Evolutionary conservation across 2,888 invertebrate species (phyloP), one percentile per base, ranked within the genome.

Genomic region (Tuta absoluta): DNA sequence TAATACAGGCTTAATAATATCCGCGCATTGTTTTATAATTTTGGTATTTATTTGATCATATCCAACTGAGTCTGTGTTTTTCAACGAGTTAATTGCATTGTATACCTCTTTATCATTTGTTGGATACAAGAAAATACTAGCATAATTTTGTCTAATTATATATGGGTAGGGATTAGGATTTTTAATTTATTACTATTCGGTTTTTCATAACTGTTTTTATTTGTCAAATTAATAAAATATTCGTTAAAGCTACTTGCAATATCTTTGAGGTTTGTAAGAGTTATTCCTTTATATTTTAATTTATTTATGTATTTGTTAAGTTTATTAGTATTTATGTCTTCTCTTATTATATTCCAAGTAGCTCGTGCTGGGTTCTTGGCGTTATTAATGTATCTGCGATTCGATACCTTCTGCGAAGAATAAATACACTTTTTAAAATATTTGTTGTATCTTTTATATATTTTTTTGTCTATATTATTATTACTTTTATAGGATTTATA

Each of bases 201-300:
- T 53, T 10, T 53, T 1, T 11, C 11, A 12, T 23, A 11, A 23
- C 5, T 24, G 7, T 12, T 19, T 53, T 12, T 23, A 10, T 4
- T 23, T 53, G 19, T 23, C 21, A 11, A 53, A 53, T 53, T 23
- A 12, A 53, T 53, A 53, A 23, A 53, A 53, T 23, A 53, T 8
- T 23, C 19, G 23, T 53, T 53, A 53, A 53, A 53, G 19, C 7
- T 53, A 53, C 23, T 24, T 21, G 21, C 19, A 23, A 53, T 53
- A 2, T 53, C 53, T 12, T 21, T 11, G 10, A 23, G 23, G 4
- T 53, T 53, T 10, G n/a, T 23, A 1, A 19, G 11, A 21, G 5
- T 14, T 53, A 12, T 23, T 11, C 21, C 19, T 8, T 53, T 12
- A 23, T 11, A 23, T 23, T 23, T 53, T 23, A 23, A 21, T 53